Evolutionary conservation across 1,140 invertebrate species (phyloP), one percentile per base, ranked within the genome.

Genomic region (Drosophila albomicans): DNA sequence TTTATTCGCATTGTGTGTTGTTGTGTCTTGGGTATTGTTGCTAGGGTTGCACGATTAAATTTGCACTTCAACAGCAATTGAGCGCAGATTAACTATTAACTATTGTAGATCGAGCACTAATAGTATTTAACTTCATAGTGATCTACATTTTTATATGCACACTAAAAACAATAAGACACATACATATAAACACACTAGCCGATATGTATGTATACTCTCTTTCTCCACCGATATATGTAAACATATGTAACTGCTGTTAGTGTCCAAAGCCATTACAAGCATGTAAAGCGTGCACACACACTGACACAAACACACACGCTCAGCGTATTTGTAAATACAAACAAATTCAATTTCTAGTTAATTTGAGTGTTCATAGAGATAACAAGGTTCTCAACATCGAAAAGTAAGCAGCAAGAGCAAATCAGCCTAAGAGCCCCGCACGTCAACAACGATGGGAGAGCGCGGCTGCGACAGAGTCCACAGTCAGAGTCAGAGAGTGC

Each of bases 331-430:
- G 58, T 73, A 79, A 76, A 73, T 70, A 88, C 67, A 78, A 76
- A 82, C 74, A 86, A 66, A 68, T 73, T 79, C 59, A 75, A 86
- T 88, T 81, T 73, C 68, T 81, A 71, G 62, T 69, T 88, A 88
- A 79, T 82, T 88, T 68, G 75, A 78, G 79, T 78, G 79, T 79
- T 88, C 68, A 79, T 82, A 82, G 67, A 78, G 84, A 86, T 88
- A 86, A 86, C 87, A 76, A 86, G 82, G 80, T 74, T 75, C 80
- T 86, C 82, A 81, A 77, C 68, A 72, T 73, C 57, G 15, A 69
- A 54, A 58, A 57, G 65, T 28, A 72, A 78, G 58, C 63, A 61
- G 69, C 61, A 79, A 76, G 67, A 66, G 15, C 64, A 74, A 66
- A 45, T 64, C 63, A 58, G 32, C 62, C 56, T 38, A 30, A 70